Evolutionary conservation across 2,888 invertebrate genomes (phyloP).

Genomic region (Podabrus alpinus): DNA sequence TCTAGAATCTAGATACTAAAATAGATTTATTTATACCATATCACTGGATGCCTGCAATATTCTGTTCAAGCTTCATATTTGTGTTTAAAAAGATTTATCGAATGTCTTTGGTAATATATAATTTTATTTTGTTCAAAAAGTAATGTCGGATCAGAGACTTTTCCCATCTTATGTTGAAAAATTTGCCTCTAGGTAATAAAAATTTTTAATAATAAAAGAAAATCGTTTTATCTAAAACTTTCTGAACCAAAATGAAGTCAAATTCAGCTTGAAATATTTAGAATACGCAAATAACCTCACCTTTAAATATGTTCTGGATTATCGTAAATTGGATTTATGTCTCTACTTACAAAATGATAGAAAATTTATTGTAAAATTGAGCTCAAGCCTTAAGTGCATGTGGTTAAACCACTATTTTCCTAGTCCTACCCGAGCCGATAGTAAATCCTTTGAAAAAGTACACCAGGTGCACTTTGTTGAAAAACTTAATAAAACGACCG

Average conservation of each 20-base stretch:
- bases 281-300: background rate
- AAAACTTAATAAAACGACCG: slow-evolving; percentile 46
- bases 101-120: too few species aligned
- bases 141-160: background rate
- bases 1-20: too few species aligned
- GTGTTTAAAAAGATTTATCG: too few species aligned
- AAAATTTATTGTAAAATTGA: background rate
- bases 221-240: background rate
- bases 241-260: background rate
- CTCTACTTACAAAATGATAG: background rate
- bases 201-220: background rate
- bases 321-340: background rate
- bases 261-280: background rate
- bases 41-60: too few species aligned
- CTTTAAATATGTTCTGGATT: background rate
- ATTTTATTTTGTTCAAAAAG: too few species aligned
- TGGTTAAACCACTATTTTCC: background rate
- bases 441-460: slow-evolving; percentile 21
- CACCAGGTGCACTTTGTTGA: slow-evolving; percentile 42
- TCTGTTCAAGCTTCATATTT: too few species aligned
- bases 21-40: too few species aligned
- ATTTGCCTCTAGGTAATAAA: too few species aligned
- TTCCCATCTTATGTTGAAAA: background rate
- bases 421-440: background rate
- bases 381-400: background rate